Evolutionary conservation across 2,113 vertebrate genomes (phyloP).

Genomic region (Crypturellus undulatus): DNA sequence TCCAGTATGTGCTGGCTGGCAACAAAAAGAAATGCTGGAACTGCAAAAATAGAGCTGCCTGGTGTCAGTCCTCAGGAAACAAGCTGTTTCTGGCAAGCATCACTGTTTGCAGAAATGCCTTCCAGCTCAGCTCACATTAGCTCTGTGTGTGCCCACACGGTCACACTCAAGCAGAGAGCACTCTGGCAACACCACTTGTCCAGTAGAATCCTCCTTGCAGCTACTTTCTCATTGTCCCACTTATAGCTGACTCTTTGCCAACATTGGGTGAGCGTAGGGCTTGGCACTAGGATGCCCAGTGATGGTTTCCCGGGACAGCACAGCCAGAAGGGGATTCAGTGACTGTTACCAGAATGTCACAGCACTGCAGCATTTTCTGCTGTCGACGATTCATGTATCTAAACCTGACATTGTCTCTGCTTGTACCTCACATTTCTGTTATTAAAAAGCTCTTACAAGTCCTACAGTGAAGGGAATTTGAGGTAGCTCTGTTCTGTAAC

Average conservation of each 20-base stretch:
- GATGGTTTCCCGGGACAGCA: neutral
- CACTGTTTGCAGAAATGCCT: constrained; percentile 34
- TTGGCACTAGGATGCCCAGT: neutral
- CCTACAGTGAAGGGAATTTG: neutral
- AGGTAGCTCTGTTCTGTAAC: neutral
- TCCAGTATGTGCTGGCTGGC: neutral
- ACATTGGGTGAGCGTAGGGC: neutral
- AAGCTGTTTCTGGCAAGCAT: neutral
- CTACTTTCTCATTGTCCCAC: neutral
- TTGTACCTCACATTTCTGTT: neutral
- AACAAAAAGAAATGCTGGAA: constrained; percentile 38
- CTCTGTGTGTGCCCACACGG: constrained; percentile 6
- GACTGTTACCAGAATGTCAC: neutral
- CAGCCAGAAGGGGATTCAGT: neutral
- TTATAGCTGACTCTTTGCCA: neutral
- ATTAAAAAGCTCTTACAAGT: neutral
- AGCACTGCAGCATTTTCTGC: neutral
- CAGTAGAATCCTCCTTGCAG: neutral
- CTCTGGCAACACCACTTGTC: neutral
- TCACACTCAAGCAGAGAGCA: neutral
- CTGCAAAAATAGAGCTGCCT: constrained; percentile 14
- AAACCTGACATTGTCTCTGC: neutral
- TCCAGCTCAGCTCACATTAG: constrained; percentile 18
- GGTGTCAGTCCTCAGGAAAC: constrained; percentile 18
- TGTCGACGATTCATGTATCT: neutral